Evolutionary conservation across 2,797 vertebrate genomes (phyloP).

Genomic region (Chelidonichthys spinosus): DNA sequence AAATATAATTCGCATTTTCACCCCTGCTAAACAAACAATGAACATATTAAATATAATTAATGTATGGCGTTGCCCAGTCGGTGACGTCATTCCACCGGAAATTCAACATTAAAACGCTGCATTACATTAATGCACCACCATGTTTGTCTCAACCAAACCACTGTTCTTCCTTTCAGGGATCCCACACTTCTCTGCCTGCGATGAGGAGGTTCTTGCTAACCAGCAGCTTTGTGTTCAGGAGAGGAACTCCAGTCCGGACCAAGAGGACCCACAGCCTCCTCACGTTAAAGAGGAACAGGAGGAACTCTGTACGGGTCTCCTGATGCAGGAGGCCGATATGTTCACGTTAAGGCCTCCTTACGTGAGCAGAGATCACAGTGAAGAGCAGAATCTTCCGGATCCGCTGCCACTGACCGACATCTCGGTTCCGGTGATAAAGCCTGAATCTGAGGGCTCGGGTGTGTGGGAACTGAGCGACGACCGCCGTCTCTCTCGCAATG

Average conservation of each 20-base stretch:
- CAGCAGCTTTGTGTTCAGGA: conserved; percentile 32
- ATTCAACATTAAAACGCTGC: too few relatives aligned
- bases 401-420: not conserved
- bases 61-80: too few relatives aligned
- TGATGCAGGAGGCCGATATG: conserved; percentile 1
- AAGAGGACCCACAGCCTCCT: conserved; percentile 4
- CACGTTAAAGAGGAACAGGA: conserved; percentile 41
- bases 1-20: too few relatives aligned
- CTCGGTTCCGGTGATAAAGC: not conserved
- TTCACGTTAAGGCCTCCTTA: not conserved
- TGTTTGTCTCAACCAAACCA: not conserved
- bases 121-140: too few relatives aligned
- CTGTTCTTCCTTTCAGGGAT: conserved; percentile 15
- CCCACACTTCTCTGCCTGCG: not conserved
- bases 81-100: too few relatives aligned
- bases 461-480: not conserved
- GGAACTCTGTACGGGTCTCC: conserved; percentile 12
- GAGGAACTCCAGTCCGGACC: conserved; percentile 8
- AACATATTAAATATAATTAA: too few relatives aligned
- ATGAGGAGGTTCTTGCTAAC: conserved; percentile 15
- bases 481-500: not conserved
- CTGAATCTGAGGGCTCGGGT: not conserved
- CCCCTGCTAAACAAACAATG: too few relatives aligned
- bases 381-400: not conserved
- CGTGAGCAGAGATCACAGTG: conserved; percentile 6